Base-by-base conservation (phyloP, 1,140 invertebrate genomes). In the Drosophila sulfurigaster region DNA sequence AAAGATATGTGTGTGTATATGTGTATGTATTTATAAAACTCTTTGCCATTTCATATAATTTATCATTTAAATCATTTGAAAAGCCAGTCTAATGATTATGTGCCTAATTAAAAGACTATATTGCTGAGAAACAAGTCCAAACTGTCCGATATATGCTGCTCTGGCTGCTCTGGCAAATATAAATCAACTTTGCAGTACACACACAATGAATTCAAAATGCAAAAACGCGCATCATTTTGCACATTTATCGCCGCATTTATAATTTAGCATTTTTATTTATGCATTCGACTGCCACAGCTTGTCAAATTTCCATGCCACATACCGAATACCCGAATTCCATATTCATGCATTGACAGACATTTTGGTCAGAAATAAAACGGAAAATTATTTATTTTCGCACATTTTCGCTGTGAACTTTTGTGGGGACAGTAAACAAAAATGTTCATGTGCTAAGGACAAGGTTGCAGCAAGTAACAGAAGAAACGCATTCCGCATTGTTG, bases 371-470 rank as follows among this genome's bases (percentile, higher is more conserved):
- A 52, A 30, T 15, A 52, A 52, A 35, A 16, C 7, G n/a, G 8
- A 51, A 51, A 51, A 16, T 32, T 58, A 58, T 58, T 57, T 72
- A 4, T 57, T 49, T 57, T 66, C 45, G 52, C 62, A 57, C 68
- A 64, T 64, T 71, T 25, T 25, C 20, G 13, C 59, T 28, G 25
- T 11, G 28, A 28, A n/a, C 68, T 25, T 25, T 25, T 7, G 51
- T 28, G 62, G 51, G n/a, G 46, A 66, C 35, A 59, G 70, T 87
- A 79, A 80, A 78, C 32, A 38, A 68, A 57, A 56, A 41, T 78
- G 71, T 80, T 88, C 85, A 89, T 88, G 81, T 75, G 80, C 70
- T 88, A 89, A 88, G 83, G 83, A 88, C 83, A 89, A 88, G 85
- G 85, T 88, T 89, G 74, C 58, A 49, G 13, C 25, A 62, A 71